Evolutionary conservation across 2,888 invertebrate species (phyloP).

Genomic region (Patella depressa): DNA sequence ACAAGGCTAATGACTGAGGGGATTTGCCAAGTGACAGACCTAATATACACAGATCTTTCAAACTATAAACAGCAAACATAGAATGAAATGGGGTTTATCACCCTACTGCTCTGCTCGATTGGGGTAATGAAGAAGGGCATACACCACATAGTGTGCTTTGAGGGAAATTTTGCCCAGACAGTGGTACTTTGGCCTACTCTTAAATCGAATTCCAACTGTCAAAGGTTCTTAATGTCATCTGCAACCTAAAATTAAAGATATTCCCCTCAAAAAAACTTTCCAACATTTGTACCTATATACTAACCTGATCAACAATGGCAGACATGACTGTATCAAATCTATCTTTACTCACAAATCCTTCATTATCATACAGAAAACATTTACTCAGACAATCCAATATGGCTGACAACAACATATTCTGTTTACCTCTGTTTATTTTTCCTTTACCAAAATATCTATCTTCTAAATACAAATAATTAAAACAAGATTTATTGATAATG

Average conservation of each 20-base stretch:
- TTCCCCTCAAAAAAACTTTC: not conserved
- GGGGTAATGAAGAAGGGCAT: too few relatives aligned
- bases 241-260: not conserved
- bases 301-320: constrained; percentile 87
- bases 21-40: too few relatives aligned
- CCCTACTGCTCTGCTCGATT: too few relatives aligned
- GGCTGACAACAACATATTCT: constrained; percentile 78
- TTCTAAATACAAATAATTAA: constrained; percentile 41
- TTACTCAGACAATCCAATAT: constrained; percentile 83
- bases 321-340: constrained; percentile 87
- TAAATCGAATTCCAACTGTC: too few relatives aligned
- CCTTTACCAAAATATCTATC: constrained; percentile 54
- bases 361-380: constrained; percentile 86
- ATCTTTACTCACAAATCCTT: constrained; percentile 87
- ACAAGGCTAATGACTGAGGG: too few relatives aligned
- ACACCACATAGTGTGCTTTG: too few relatives aligned
- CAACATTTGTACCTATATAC: not conserved
- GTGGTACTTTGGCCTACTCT: too few relatives aligned
- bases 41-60: too few relatives aligned
- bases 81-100: too few relatives aligned
- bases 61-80: too few relatives aligned
- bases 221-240: not conserved
- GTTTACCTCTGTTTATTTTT: constrained; percentile 71
- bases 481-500: too few relatives aligned
- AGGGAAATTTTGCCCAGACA: too few relatives aligned